These are phyloP conservation scores for Pithys albifrons DNA, from an alignment of 2,113 vertebrate genomes.

Conservation along the genomic window DNA sequence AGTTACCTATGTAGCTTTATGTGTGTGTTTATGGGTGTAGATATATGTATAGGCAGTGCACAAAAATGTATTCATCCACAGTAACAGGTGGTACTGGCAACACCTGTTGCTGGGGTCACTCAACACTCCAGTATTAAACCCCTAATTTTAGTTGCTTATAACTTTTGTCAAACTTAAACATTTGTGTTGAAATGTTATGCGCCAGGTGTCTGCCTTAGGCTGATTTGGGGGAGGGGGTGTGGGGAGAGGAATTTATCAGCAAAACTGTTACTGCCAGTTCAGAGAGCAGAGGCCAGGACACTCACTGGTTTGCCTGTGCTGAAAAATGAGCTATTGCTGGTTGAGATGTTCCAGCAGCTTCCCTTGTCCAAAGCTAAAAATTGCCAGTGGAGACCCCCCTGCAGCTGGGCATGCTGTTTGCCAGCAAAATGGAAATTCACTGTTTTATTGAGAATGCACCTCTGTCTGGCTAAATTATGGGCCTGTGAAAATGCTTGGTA, in stretches of 20 bases:
- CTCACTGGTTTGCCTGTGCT: not conserved
- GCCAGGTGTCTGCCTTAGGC: slow-evolving; percentile 68
- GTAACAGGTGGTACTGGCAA: slow-evolving; percentile 50
- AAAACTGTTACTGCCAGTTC: slow-evolving; percentile 20
- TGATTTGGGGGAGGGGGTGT: not conserved
- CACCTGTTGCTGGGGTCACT: slow-evolving; percentile 61
- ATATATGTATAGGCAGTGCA: not conserved
- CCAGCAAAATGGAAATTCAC: not conserved
- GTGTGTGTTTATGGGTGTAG: not conserved
- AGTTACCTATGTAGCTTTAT: not conserved
- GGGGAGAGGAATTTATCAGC: slow-evolving; percentile 41
- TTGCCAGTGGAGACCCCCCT: not conserved
- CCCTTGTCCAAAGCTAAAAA: not conserved
- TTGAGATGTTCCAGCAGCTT: slow-evolving; percentile 1
- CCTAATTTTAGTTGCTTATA: slow-evolving; percentile 63
- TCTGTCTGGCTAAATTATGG: not conserved
- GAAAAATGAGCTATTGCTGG: not conserved
- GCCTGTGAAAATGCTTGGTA: not conserved
- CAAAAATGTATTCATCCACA: slow-evolving; percentile 42
- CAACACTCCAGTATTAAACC: slow-evolving; percentile 52
- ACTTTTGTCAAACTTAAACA: slow-evolving; percentile 64
- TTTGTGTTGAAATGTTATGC: slow-evolving; percentile 60
- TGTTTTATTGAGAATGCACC: not conserved
- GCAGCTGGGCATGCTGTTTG: not conserved
- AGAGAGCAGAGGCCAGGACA: not conserved